A percentile compares a stretch with the other conserved stretches of the same genome.
These are phyloP conservation scores for Syncerus caffer DNA, from an alignment of 2,797 vertebrate genomes.

Conservation along the genomic window DNA sequence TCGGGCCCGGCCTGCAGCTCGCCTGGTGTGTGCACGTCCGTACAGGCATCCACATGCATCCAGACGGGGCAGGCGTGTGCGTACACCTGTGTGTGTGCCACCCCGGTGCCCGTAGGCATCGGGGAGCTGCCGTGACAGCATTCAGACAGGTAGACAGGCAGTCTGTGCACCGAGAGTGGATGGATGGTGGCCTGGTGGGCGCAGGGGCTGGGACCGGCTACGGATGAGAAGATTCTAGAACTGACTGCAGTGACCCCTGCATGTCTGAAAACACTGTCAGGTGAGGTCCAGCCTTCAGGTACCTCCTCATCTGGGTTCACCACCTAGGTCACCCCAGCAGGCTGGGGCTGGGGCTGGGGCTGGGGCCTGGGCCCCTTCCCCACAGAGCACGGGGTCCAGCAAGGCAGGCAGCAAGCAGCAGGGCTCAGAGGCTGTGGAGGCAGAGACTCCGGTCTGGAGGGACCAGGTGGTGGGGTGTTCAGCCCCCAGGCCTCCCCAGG, in stretches of 20 bases:
- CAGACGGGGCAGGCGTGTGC: rapidly evolving
- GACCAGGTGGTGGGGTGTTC: neutral
- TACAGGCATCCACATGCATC: rapidly evolving
- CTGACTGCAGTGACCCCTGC: rapidly evolving
- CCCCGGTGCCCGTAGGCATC: rapidly evolving
- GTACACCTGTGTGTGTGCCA: neutral
- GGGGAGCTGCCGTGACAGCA: neutral
- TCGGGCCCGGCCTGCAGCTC: too few species aligned
- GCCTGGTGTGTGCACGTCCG: rapidly evolving
- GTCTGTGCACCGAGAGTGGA: rapidly evolving
- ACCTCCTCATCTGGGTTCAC: neutral
- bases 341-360: neutral
- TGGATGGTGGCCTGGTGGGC: rapidly evolving
- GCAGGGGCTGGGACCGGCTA: rapidly evolving
- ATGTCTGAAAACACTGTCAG: rapidly evolving
- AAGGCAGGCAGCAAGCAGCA: rapidly evolving
- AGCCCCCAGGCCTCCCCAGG: neutral
- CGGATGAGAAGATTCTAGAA: neutral
- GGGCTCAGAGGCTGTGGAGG: rapidly evolving
- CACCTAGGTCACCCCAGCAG: neutral
- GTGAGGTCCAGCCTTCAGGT: neutral
- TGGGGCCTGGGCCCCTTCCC: neutral
- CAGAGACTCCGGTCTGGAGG: neutral
- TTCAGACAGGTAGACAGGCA: neutral
- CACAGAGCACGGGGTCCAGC: rapidly evolving